These are phyloP conservation scores for Turdus rufiventris DNA, from an alignment of 2,113 vertebrate genomes.

Conservation along the genomic window DNA sequence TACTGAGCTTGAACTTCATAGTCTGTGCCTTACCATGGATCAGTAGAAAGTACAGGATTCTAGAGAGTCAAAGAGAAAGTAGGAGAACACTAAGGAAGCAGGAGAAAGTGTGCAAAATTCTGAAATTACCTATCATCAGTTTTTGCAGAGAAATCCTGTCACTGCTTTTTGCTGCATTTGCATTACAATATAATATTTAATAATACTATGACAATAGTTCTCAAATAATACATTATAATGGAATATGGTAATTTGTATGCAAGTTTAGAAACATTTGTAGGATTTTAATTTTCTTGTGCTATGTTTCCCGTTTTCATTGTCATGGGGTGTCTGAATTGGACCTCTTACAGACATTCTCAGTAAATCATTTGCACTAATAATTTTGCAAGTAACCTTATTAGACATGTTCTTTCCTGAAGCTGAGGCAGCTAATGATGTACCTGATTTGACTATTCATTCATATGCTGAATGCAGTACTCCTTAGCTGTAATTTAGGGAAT, in stretches of 20 bases:
- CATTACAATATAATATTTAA: constrained; percentile 27
- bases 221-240: constrained; percentile 12
- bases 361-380: constrained; percentile 29
- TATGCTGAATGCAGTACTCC: not conserved
- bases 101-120: not conserved
- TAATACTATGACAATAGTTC: not conserved
- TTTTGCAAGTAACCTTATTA: constrained; percentile 28
- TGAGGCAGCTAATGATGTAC: constrained; percentile 4
- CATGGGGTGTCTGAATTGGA: not conserved
- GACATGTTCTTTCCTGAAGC: not conserved
- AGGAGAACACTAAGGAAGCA: not conserved
- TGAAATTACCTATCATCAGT: not conserved
- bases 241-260: constrained; percentile 16
- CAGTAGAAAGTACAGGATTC: not conserved
- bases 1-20: not conserved
- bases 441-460: not conserved
- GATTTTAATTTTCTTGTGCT: constrained; percentile 39
- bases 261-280: constrained; percentile 13
- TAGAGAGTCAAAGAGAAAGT: not conserved
- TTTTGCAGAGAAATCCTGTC: not conserved
- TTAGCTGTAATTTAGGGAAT: not conserved
- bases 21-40: not conserved
- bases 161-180: constrained; percentile 28
- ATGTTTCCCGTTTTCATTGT: constrained; percentile 15
- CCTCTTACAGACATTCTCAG: not conserved